Evolutionary conservation across 1,140 invertebrate genomes (phyloP).

Genomic region (Microplitis mediator): DNA sequence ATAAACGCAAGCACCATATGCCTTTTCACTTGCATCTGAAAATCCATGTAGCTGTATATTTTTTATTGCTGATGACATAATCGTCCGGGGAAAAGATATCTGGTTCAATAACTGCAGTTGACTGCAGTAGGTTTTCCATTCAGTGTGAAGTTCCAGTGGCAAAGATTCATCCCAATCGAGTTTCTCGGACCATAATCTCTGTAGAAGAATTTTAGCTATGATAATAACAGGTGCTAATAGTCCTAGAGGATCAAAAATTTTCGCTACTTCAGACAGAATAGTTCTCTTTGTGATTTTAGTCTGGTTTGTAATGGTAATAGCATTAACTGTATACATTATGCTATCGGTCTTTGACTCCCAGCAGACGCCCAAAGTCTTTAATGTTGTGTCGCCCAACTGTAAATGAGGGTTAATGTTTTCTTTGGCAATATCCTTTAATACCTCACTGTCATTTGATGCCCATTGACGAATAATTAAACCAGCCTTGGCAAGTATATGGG

Average conservation of each 20-base stretch:
- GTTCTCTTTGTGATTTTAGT: slow-evolving; percentile 17
- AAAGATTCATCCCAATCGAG: slow-evolving; percentile 41
- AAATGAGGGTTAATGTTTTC: neutral
- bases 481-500: neutral
- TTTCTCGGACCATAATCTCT: slow-evolving; percentile 36
- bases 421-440: neutral
- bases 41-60: slow-evolving; percentile 46
- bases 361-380: slow-evolving; percentile 5
- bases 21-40: slow-evolving; percentile 44
- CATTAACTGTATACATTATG: slow-evolving; percentile 1
- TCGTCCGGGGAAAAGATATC: neutral
- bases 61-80: neutral
- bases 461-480: slow-evolving; percentile 22
- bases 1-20: slow-evolving; percentile 47
- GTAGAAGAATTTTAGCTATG: slow-evolving; percentile 41
- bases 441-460: neutral
- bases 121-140: slow-evolving; percentile 27
- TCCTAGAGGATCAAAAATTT: neutral
- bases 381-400: neutral
- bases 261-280: neutral
- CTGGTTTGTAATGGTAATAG: neutral
- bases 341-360: slow-evolving; percentile 1
- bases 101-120: slow-evolving; percentile 15
- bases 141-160: neutral
- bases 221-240: slow-evolving; percentile 38